These are phyloP conservation scores for Nanorana parkeri DNA, from an alignment of 2,113 vertebrate genomes.

Conservation along the genomic window DNA sequence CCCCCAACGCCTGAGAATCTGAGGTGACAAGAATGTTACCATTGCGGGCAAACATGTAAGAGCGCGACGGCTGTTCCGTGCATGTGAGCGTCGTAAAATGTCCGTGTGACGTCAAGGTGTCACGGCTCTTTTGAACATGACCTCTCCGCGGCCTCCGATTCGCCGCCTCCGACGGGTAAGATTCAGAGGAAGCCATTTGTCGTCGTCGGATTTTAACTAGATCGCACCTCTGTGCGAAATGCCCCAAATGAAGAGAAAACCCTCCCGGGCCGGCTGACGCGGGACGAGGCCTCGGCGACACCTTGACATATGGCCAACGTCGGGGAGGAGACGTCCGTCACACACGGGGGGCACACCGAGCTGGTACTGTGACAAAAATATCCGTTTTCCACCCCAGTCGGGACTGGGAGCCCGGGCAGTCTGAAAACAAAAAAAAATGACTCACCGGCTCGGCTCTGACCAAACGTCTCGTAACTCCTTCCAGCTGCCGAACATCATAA, in stretches of 20 bases:
- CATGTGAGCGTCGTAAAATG: too few species aligned
- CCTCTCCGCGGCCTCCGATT: too few species aligned
- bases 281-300: neutral
- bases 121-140: neutral
- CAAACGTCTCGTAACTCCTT: too few species aligned
- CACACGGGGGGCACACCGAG: neutral
- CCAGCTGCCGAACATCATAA: too few species aligned
- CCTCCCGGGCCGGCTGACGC: neutral
- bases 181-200: constrained; percentile 19
- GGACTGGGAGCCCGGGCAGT: too few species aligned
- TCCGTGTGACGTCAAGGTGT: neutral
- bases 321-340: neutral
- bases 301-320: constrained; percentile 3
- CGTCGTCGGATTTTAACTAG: neutral
- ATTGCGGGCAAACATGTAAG: too few species aligned
- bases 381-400: too few species aligned
- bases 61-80: too few species aligned
- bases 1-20: too few species aligned
- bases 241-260: neutral
- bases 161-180: neutral
- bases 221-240: constrained; percentile 20
- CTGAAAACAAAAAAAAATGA: too few species aligned
- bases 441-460: too few species aligned
- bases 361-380: neutral
- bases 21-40: too few species aligned